These are phyloP conservation scores for Exephanes ischioxanthus DNA, from an alignment of 2,888 invertebrate species.

Conservation along the genomic window DNA sequence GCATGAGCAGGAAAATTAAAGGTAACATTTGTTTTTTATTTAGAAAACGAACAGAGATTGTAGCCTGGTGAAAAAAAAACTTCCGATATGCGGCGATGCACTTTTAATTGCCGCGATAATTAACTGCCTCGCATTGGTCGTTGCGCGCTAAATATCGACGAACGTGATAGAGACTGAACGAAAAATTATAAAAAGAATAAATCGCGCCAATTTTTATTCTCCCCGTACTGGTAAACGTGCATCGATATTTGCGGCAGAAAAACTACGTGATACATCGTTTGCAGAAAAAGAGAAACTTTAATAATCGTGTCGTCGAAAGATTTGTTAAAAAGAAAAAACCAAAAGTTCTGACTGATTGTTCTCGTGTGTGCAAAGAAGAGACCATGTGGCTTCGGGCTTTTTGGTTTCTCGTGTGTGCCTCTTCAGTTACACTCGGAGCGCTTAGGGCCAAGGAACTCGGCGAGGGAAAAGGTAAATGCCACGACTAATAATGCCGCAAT, in stretches of 20 bases:
- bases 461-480: constrained; percentile 82
- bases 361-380: constrained; percentile 39
- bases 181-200: constrained; percentile 5
- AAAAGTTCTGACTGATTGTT: constrained; percentile 6
- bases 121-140: constrained; percentile 18
- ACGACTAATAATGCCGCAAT: constrained; percentile 35
- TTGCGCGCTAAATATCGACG: neutral
- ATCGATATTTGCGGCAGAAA: constrained; percentile 3
- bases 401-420: constrained; percentile 81
- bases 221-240: constrained; percentile 4
- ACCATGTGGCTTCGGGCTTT: constrained; percentile 80
- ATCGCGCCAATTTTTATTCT: neutral
- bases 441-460: constrained; percentile 81
- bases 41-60: neutral
- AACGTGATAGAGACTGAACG: neutral
- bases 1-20: neutral
- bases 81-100: constrained; percentile 13
- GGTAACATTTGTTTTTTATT: constrained; percentile 20
- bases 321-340: constrained; percentile 21
- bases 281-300: neutral
- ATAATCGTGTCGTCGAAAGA: constrained; percentile 5
- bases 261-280: neutral
- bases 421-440: constrained; percentile 79
- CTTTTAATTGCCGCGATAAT: constrained; percentile 51
- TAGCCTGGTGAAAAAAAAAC: constrained; percentile 2